phyloP scores from a whole-genome alignment of 2,113 vertebrate genomes.

The Tapirus terrestris region DNA sequence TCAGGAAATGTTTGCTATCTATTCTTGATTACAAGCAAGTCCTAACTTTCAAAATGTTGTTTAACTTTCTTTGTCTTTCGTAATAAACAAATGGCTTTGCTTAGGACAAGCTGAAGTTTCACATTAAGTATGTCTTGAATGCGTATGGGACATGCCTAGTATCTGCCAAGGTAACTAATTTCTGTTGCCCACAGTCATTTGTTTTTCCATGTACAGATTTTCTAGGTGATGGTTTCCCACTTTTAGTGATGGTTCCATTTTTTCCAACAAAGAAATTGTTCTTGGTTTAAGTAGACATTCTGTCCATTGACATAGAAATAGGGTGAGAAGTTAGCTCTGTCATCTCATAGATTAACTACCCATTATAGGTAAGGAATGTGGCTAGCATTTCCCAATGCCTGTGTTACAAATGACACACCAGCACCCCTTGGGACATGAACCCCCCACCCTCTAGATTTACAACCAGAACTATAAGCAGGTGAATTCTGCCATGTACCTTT shows the following conservation, averaged over 20 bases:
- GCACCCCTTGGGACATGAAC: neutral
- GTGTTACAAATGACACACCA: neutral
- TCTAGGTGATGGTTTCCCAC: slow-evolving; percentile 78
- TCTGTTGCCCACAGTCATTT: slow-evolving; percentile 77
- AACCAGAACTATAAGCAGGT: neutral
- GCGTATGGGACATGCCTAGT: slow-evolving; percentile 48
- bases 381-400: slow-evolving; percentile 16
- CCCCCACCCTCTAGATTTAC: neutral
- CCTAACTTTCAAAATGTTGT: neutral
- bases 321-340: neutral
- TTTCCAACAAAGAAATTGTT: slow-evolving; percentile 53
- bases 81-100: slow-evolving; percentile 81
- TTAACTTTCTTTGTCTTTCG: slow-evolving; percentile 74
- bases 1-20: slow-evolving; percentile 53
- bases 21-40: slow-evolving; percentile 27
- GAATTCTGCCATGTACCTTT: neutral
- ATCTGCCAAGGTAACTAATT: slow-evolving; percentile 85
- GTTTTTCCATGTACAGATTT: slow-evolving; percentile 83
- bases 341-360: slow-evolving; percentile 38
- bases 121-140: slow-evolving; percentile 62
- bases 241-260: slow-evolving; percentile 72
- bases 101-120: slow-evolving; percentile 78
- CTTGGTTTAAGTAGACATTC: slow-evolving; percentile 17
- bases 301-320: slow-evolving; percentile 41
- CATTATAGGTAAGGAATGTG: neutral